Evolutionary conservation across 2,888 invertebrate species (phyloP).

Genomic region (Maniola hyperantus): DNA sequence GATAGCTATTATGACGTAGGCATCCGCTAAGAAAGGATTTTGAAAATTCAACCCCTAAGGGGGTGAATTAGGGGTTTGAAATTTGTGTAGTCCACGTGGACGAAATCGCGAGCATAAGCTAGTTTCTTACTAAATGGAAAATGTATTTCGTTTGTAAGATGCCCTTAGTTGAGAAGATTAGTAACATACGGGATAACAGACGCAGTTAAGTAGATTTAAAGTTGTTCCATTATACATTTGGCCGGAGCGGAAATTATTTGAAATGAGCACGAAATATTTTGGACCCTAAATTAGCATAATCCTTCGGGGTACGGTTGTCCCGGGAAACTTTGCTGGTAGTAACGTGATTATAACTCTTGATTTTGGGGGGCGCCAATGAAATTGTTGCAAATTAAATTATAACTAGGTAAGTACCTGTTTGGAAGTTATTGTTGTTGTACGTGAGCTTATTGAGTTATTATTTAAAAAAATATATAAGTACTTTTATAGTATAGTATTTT

Average conservation of each 20-base stretch:
- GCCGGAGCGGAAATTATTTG: constrained; percentile 67
- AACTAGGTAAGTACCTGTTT: background rate
- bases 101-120: too few species aligned
- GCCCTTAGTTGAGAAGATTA: constrained; percentile 21
- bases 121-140: too few species aligned
- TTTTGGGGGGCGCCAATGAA: constrained; percentile 16
- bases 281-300: constrained; percentile 70
- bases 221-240: constrained; percentile 60
- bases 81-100: too few species aligned
- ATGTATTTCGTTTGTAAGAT: background rate
- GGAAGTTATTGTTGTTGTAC: background rate
- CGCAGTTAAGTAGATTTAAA: constrained; percentile 60
- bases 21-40: too few species aligned
- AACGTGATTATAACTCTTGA: constrained; percentile 23
- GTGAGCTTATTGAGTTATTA: background rate
- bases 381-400: constrained; percentile 21
- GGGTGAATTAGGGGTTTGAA: too few species aligned
- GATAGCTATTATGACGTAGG: too few species aligned
- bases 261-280: constrained; percentile 70
- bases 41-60: too few species aligned
- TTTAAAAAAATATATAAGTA: too few species aligned
- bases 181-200: constrained; percentile 42
- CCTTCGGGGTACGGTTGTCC: constrained; percentile 49
- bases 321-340: constrained; percentile 22
- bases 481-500: too few species aligned